phyloP scores from a whole-genome alignment of 2,113 vertebrate genomes.

The Ceratotherium simum region DNA sequence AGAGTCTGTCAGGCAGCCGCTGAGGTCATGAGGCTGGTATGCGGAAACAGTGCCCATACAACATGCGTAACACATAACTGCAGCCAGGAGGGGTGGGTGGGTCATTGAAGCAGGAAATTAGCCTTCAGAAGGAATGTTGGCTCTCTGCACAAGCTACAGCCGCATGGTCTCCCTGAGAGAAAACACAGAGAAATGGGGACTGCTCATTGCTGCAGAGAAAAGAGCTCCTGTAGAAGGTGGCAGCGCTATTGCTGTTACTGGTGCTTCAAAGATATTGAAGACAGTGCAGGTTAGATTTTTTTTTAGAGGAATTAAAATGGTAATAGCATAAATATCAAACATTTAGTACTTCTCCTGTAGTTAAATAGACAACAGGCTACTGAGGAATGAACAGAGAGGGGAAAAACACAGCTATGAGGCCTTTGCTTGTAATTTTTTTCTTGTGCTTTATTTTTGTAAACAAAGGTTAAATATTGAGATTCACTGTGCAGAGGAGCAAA shows the following conservation, averaged over 20 bases:
- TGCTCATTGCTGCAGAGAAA: not conserved
- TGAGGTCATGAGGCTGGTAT: constrained; percentile 80
- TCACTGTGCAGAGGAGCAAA: not conserved
- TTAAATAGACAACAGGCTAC: not conserved
- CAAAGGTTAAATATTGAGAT: not conserved
- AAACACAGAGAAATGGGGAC: constrained; percentile 8
- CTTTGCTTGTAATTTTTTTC: not conserved
- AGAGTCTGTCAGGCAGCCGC: constrained; percentile 72
- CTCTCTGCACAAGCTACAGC: constrained; percentile 36
- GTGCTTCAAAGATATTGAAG: constrained; percentile 38
- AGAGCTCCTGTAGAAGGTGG: not conserved
- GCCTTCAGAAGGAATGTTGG: constrained; percentile 84
- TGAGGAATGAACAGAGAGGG: not conserved
- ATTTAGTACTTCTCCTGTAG: not conserved
- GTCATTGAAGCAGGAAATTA: constrained; percentile 86
- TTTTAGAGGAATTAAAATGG: constrained; percentile 40
- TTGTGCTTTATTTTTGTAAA: not conserved
- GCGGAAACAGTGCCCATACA: constrained; percentile 71
- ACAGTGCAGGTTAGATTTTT: constrained; percentile 4
- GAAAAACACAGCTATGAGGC: not conserved
- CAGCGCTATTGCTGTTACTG: not conserved
- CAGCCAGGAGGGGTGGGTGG: constrained; percentile 71
- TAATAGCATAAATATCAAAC: not conserved
- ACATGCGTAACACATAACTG: constrained; percentile 50
- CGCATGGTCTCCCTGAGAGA: not conserved